Base-by-base conservation (phyloP, 1,140 invertebrate species). In the Drosophila bifasciata region DNA sequence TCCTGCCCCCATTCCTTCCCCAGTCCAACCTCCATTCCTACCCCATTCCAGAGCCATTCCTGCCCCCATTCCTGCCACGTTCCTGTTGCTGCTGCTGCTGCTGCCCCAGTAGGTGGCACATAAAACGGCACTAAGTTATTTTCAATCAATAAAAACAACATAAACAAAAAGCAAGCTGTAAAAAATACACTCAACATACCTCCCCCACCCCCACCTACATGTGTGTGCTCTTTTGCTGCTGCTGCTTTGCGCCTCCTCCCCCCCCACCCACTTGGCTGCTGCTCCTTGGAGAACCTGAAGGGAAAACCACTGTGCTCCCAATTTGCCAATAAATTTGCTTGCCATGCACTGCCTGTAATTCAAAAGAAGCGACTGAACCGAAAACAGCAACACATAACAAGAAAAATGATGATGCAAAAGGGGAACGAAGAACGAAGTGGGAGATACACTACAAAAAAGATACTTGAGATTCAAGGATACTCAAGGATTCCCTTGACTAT, bases 111-210 rank as follows among this genome's bases (percentile, higher is more conserved):
- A 23, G 55, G 56, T 40, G 64, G 74, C 62, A 56, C 83, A 86
- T 83, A 86, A 88, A 86, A 81, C 78, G 75, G 48, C 83, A 79
- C 83, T 86, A 86, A 86, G 83, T 86, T 86, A 86, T 86, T 86
- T 86, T 86, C 83, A 86, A 86, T 86, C 83, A 86, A 86, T 86
- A 86, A 86, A 86, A 86, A 88, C 69, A 86, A 86, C 83, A 86
- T 88, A 88, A 86, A 88, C 83, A 86, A 86, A 81, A 57, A 63
- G 74, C 69, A 83, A 88, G 83, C 83, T 78, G 84, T 88, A 86
- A 86, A 86, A 86, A 79, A 83, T 79, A 88, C 71, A 86, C 83
- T 78, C 74, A 89, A 88, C 32, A 3, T 11, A 1, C 11, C 53
- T 74, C 53, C 50, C 44, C 53, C 32, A 4, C 11, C 0, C 0